phyloP scores from a whole-genome alignment of 2,113 vertebrate species.

The Calonectris borealis region DNA sequence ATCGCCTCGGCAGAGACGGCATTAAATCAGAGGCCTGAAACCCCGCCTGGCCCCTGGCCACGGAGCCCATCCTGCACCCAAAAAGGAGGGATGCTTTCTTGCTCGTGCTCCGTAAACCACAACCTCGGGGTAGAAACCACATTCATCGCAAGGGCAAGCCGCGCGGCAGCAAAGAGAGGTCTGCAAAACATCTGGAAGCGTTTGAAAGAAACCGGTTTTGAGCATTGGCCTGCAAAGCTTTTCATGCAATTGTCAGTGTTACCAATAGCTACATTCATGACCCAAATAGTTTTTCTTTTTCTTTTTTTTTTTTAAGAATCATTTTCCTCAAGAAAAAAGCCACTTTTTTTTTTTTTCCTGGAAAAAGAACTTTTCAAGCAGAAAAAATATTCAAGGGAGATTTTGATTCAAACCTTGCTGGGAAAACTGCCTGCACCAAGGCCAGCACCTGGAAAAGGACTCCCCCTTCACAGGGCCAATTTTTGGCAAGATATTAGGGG shows the following conservation, averaged over 20 bases:
- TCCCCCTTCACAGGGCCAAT: neutral
- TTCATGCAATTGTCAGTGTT: neutral
- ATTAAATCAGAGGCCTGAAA: neutral
- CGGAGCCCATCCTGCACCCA: neutral
- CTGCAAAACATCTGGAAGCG: neutral
- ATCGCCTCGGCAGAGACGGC: fast-evolving
- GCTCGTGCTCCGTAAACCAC: neutral
- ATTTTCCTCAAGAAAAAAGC: neutral
- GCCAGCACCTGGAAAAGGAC: neutral
- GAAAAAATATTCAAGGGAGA: neutral
- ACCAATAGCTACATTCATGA: neutral
- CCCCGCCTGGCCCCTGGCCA: neutral
- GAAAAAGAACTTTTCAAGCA: neutral
- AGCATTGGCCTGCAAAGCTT: neutral
- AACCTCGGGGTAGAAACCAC: neutral
- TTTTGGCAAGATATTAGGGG: neutral
- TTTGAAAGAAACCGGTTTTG: neutral
- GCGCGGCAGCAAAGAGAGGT: fast-evolving
- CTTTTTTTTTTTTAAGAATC: neutral
- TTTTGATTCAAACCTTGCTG: neutral
- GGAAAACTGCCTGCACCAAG: neutral
- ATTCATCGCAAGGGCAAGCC: neutral
- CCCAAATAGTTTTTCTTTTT: neutral
- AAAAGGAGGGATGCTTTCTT: neutral
- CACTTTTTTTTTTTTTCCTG: neutral